These are phyloP conservation scores for Porphyrio hochstetteri DNA, from an alignment of 2,113 vertebrate species.

Conservation along the genomic window DNA sequence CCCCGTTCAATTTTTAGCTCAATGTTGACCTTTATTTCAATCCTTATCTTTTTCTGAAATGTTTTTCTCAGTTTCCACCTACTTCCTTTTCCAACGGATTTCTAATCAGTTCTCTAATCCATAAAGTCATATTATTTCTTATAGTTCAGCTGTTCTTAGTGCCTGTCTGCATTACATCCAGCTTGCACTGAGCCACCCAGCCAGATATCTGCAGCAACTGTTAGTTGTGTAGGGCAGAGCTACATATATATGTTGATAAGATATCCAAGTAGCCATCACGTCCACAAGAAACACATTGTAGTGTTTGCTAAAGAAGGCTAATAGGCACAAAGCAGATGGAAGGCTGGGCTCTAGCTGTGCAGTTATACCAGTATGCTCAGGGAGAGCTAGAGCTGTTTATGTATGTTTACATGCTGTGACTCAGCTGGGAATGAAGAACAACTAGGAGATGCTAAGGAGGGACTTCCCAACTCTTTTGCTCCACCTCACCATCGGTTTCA, in stretches of 20 bases:
- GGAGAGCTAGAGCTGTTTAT: not conserved
- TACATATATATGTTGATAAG: rapidly evolving
- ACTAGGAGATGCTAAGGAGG: not conserved
- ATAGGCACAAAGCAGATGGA: not conserved
- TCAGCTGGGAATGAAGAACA: not conserved
- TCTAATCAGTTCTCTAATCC: not conserved
- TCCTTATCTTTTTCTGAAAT: not conserved
- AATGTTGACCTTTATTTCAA: not conserved
- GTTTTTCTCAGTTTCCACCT: not conserved
- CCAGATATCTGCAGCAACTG: too few relatives aligned
- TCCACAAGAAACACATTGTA: not conserved
- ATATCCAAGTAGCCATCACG: not conserved
- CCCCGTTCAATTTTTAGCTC: not conserved
- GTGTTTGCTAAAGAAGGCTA: not conserved
- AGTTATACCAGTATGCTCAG: not conserved
- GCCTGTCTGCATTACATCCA: not conserved
- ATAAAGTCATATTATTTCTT: not conserved
- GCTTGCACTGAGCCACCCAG: not conserved
- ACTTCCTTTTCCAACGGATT: not conserved
- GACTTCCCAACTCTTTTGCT: not conserved
- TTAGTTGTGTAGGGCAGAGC: not conserved
- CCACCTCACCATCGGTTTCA: not conserved
- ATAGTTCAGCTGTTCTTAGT: not conserved
- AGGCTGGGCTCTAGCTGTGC: not conserved
- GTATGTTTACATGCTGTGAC: not conserved